These are phyloP conservation scores for Ypsolopha scabrella DNA, from an alignment of 2,888 invertebrate genomes.

Conservation along the genomic window DNA sequence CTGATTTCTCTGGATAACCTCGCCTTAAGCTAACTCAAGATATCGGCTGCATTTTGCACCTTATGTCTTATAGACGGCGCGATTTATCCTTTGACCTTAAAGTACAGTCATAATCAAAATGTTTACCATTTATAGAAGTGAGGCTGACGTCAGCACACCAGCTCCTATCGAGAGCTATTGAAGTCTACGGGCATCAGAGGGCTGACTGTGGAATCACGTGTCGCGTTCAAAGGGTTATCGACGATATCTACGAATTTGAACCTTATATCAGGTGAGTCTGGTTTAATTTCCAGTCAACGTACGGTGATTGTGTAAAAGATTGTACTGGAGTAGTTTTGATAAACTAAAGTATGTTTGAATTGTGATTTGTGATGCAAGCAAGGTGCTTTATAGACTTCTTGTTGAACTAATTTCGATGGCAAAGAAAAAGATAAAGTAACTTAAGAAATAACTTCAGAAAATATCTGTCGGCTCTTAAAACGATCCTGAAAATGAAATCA, in stretches of 20 bases:
- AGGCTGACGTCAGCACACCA: slow-evolving; percentile 57
- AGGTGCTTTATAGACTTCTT: not conserved
- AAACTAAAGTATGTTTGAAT: not conserved
- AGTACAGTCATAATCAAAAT: not conserved
- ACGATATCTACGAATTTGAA: slow-evolving; percentile 60
- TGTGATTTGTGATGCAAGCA: not conserved
- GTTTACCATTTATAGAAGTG: slow-evolving; percentile 25
- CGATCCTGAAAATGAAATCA: no score
- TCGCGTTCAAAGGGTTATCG: slow-evolving; percentile 53
- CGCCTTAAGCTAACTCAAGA: not conserved
- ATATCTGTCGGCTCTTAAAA: no score
- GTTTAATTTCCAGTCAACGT: not conserved
- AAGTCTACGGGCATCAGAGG: slow-evolving; percentile 45
- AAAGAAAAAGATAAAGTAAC: no score
- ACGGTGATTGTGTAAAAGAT: not conserved
- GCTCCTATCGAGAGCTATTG: slow-evolving; percentile 55
- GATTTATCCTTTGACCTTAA: not conserved
- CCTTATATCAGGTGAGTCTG: slow-evolving; percentile 53
- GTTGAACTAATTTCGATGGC: no score
- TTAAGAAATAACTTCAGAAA: no score
- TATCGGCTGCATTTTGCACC: not conserved
- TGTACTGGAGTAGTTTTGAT: not conserved
- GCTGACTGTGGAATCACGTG: slow-evolving; percentile 57
- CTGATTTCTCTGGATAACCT: no score
- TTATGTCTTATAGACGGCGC: not conserved